Conservation (phyloP, 2,113 vertebrate species). For the Megaceryle maxima region DNA sequence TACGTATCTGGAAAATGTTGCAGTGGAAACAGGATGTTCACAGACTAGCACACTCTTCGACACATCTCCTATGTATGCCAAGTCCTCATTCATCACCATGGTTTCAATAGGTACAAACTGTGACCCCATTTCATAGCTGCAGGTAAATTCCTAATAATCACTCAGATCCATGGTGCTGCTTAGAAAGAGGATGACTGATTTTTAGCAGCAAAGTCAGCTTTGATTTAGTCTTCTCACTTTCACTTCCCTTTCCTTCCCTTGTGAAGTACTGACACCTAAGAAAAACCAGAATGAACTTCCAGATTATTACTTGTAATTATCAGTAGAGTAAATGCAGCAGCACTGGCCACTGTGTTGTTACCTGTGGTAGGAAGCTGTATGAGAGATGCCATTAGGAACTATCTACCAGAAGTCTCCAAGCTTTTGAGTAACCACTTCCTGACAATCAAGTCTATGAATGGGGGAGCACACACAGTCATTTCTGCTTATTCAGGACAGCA, state of each 20-base stretch:
- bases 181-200: background rate
- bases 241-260: background rate
- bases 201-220: background rate
- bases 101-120: background rate
- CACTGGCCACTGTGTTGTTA: background rate
- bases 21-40: background rate
- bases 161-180: background rate
- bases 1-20: background rate
- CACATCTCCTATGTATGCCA: background rate
- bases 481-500: background rate
- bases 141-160: background rate
- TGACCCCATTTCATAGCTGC: background rate
- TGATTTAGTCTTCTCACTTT: background rate
- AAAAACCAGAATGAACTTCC: background rate
- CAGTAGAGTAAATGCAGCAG: background rate
- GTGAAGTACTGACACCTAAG: background rate
- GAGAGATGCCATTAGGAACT: background rate
- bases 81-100: background rate
- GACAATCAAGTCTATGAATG: background rate
- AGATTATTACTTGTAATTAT: background rate
- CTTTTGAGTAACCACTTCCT: background rate
- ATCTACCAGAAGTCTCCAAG: background rate
- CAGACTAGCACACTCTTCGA: background rate
- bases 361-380: background rate
- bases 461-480: background rate